A percentile compares a stretch with the other conserved stretches of the same genome.
Conservation (phyloP, 2,888 invertebrate species). For the Osedax frankpressi region DNA sequence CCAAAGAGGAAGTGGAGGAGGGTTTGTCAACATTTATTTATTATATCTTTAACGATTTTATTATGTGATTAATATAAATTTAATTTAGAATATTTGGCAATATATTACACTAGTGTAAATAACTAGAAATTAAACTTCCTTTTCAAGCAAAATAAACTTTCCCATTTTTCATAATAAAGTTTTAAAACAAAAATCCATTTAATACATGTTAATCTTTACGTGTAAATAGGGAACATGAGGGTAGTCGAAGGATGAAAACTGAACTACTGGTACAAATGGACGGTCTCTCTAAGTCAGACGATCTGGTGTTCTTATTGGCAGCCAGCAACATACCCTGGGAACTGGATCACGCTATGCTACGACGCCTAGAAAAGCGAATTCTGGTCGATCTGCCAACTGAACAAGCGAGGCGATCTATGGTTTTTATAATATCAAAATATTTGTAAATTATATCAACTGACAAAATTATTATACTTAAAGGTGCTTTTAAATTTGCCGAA, state of each 20-base stretch:
- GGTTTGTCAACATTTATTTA: too few relatives aligned
- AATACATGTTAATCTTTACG: conserved; percentile 14
- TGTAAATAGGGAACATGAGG: conserved; percentile 68
- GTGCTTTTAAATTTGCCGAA: too few relatives aligned
- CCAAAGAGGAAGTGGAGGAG: conserved; percentile 45
- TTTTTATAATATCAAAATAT: too few relatives aligned
- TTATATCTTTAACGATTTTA: too few relatives aligned
- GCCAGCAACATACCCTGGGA: conserved; percentile 89
- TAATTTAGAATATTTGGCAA: too few relatives aligned
- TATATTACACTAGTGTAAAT: too few relatives aligned
- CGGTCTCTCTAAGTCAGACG: conserved; percentile 56
- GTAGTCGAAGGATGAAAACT: conserved; percentile 71
- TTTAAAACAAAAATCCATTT: not conserved
- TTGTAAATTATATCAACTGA: too few relatives aligned
- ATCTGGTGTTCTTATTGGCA: conserved; percentile 65
- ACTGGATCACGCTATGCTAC: conserved; percentile 71
- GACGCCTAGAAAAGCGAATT: conserved; percentile 75
- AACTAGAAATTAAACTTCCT: too few relatives aligned
- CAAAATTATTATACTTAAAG: too few relatives aligned
- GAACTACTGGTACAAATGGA: conserved; percentile 77
- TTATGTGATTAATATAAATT: too few relatives aligned
- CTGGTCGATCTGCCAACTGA: conserved; percentile 63
- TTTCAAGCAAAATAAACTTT: too few relatives aligned
- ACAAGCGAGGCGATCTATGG: conserved; percentile 56
- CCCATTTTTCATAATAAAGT: too few relatives aligned